These are phyloP conservation scores for Hoplodrina ambigua DNA, from an alignment of 2,888 invertebrate genomes.

Conservation along the genomic window DNA sequence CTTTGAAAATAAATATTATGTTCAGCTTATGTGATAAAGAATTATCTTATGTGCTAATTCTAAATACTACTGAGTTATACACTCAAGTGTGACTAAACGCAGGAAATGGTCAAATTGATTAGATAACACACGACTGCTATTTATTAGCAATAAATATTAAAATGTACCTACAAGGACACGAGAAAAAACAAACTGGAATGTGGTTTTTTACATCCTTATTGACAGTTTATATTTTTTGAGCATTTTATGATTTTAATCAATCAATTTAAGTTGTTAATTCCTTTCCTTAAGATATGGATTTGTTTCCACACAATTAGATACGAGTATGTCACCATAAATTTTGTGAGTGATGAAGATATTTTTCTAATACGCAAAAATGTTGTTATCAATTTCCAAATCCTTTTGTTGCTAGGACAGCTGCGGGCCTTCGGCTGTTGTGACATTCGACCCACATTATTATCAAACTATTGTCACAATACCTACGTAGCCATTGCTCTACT, in stretches of 20 bases:
- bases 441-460: constrained; percentile 59
- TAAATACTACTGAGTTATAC: constrained; percentile 3
- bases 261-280: constrained; percentile 7
- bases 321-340: not conserved
- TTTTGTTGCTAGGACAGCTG: constrained; percentile 22
- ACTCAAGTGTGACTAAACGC: constrained; percentile 35
- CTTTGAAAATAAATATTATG: too few relatives aligned
- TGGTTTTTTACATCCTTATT: constrained; percentile 8
- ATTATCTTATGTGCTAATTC: constrained; percentile 5
- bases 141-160: constrained; percentile 28
- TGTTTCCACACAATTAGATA: not conserved
- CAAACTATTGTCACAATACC: constrained; percentile 30
- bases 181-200: not conserved
- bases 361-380: constrained; percentile 24
- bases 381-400: constrained; percentile 34
- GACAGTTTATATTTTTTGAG: not conserved
- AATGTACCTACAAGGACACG: constrained; percentile 12
- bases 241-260: not conserved
- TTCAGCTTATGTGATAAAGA: not conserved
- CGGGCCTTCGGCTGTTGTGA: constrained; percentile 38
- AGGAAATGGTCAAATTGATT: constrained; percentile 44
- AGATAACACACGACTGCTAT: constrained; percentile 28
- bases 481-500: not conserved
- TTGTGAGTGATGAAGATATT: constrained; percentile 4
- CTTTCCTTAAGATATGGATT: constrained; percentile 17